Percentiles rank a stretch among this genome's conserved stretches.
These are phyloP conservation scores for Poeciliopsis turneri DNA, from an alignment of 2,797 vertebrate species.

Conservation along the genomic window DNA sequence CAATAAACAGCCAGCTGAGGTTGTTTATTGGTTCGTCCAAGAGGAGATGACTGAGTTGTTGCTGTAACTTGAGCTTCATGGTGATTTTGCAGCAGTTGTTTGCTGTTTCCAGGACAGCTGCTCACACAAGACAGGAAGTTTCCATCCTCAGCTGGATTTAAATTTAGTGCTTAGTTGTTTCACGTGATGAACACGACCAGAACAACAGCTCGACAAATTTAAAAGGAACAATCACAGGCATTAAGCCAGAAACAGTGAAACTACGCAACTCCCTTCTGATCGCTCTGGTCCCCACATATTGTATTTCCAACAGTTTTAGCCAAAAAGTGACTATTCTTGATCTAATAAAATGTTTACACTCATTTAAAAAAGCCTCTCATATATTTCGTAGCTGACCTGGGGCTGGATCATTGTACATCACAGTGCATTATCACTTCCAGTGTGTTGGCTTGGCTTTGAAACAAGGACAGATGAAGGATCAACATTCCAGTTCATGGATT, in stretches of 20 bases:
- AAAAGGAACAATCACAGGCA: neutral
- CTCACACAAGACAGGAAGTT: constrained; percentile 17
- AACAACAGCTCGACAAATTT: neutral
- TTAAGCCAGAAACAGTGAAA: neutral
- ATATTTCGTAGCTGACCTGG: neutral
- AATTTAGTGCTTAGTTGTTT: constrained; percentile 42
- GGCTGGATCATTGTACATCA: neutral
- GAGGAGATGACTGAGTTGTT: constrained; percentile 21
- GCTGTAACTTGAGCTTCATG: constrained; percentile 44
- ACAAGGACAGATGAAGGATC: constrained; percentile 1
- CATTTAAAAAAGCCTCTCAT: neutral
- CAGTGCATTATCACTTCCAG: neutral
- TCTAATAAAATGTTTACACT: neutral
- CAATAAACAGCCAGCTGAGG: neutral
- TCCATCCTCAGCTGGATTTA: constrained; percentile 33
- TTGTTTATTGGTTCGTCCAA: neutral
- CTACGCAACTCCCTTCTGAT: neutral
- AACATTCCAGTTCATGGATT: neutral
- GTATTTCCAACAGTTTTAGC: neutral
- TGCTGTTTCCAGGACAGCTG: constrained; percentile 51
- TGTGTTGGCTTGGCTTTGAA: neutral
- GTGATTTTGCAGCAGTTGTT: constrained; percentile 50
- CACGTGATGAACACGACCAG: constrained; percentile 13
- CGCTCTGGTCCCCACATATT: neutral
- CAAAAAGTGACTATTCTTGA: neutral